Conservation (phyloP, 2,797 vertebrate genomes). For the Lacerta agilis region DNA sequence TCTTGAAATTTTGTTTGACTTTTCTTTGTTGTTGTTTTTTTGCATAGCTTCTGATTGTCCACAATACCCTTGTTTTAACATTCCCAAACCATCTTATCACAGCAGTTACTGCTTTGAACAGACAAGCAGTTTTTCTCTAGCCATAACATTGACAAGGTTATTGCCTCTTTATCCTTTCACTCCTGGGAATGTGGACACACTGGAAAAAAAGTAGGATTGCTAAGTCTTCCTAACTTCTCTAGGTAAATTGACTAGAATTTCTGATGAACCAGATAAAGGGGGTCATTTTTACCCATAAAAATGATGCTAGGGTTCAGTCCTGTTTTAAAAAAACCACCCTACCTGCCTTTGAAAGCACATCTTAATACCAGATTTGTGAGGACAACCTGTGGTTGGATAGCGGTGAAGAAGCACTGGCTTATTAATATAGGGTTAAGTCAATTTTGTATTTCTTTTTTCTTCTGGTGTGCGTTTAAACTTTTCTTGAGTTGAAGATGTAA, state of each 20-base stretch:
- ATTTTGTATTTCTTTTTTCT: background rate
- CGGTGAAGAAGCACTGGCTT: background rate
- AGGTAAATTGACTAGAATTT: background rate
- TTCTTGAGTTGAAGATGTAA: background rate
- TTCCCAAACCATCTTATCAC: background rate
- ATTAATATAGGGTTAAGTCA: background rate
- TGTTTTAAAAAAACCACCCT: background rate
- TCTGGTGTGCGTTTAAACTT: background rate
- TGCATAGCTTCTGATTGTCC: background rate
- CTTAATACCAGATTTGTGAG: background rate
- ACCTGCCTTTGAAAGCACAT: background rate
- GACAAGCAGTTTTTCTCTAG: background rate
- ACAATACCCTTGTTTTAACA: constrained; percentile 9
- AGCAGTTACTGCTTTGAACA: constrained; percentile 1
- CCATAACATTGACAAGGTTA: background rate
- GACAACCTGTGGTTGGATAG: background rate
- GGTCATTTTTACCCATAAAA: background rate
- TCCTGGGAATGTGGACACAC: background rate
- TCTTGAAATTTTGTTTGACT: background rate
- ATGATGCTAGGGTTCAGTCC: background rate
- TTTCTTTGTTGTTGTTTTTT: background rate
- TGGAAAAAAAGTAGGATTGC: background rate
- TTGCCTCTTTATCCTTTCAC: background rate
- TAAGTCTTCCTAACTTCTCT: background rate
- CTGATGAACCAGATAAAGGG: background rate